Evolutionary conservation across 1,140 invertebrate species (phyloP), one percentile per base, ranked within the genome.

Genomic region (Drosophila nigromelanica): DNA sequence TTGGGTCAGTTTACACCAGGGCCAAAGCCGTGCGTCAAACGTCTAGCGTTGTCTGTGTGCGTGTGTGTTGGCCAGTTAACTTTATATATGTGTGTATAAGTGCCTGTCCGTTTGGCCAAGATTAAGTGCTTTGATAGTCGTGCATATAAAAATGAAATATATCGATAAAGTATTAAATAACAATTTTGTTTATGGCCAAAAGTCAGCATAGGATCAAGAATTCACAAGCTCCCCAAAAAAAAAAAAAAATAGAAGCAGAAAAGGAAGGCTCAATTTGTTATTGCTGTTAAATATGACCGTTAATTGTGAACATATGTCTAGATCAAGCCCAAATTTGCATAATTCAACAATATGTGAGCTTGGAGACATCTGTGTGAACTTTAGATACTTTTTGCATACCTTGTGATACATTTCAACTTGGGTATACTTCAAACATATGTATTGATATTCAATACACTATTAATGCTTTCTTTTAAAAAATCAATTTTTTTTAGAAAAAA

Each of bases 91-190:
- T 72, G 62, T 69, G 80, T 70, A 50, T 78, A 82, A 82, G 78
- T 86, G 82, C 71, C 72, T 82, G 83, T 83, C 73, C 73, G 83
- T 73, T 73, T 62, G 63, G 73, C 61, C 80, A 83, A 83, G 85
- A 89, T 89, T 89, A 89, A 89, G 83, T 89, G 85, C 75, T 83
- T 72, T 69, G 83, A 89, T 89, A 89, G 83, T 85, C 83, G 74
- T 89, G 79, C 83, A 89, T 89, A 89, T 89, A 89, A 89, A 89
- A 89, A 89, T 89, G 85, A 89, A 89, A 89, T 89, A 89, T 83
- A 89, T 89, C 83, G 83, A 89, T 89, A 80, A 89, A 89, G 77
- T 89, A 89, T 89, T 89, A 89, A 83, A 89, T 89, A 89, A 89
- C 85, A 89, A 80, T 89, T 89, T 89, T 83, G 73, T 89, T 89